Percentiles rank a stretch among this genome's conserved stretches.
Evolutionary conservation across 2,113 vertebrate genomes (phyloP).

Genomic region (Pterocles gutturalis): DNA sequence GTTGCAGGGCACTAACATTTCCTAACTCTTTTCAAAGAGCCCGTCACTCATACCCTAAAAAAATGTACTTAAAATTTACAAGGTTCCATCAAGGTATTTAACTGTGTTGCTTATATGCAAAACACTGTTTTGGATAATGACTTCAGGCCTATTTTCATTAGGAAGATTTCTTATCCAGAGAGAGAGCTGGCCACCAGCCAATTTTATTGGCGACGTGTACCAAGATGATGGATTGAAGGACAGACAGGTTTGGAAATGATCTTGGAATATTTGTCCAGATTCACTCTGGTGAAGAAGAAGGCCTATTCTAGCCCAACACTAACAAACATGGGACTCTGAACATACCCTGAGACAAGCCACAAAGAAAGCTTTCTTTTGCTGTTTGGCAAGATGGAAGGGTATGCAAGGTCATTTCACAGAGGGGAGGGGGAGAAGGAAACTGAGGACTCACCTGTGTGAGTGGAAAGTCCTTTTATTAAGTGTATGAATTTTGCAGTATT

Average conservation of each 20-base stretch:
- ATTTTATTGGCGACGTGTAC: slow-evolving; percentile 6
- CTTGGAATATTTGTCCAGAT: neutral
- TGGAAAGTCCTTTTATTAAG: neutral
- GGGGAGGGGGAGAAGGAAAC: neutral
- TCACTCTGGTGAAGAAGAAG: neutral
- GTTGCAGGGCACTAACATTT: slow-evolving; percentile 29
- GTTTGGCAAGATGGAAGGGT: neutral
- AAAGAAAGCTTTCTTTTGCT: neutral
- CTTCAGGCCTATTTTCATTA: slow-evolving; percentile 56
- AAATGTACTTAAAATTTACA: slow-evolving; percentile 13
- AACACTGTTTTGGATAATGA: slow-evolving; percentile 45
- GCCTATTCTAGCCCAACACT: slow-evolving; percentile 5
- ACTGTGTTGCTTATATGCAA: slow-evolving; percentile 20
- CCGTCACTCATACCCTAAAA: slow-evolving; percentile 27
- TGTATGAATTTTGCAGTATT: neutral
- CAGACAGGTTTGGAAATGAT: slow-evolving; percentile 17
- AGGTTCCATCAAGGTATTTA: slow-evolving; percentile 26
- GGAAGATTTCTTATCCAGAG: slow-evolving; percentile 53
- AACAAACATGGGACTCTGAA: neutral
- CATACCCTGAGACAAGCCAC: neutral
- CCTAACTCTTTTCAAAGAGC: slow-evolving; percentile 24
- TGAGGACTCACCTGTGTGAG: neutral
- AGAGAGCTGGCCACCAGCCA: neutral
- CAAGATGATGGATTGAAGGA: slow-evolving; percentile 37
- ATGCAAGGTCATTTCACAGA: slow-evolving; percentile 49